These are phyloP conservation scores for Pristis pectinata DNA, from an alignment of 2,797 vertebrate species.

Conservation along the genomic window DNA sequence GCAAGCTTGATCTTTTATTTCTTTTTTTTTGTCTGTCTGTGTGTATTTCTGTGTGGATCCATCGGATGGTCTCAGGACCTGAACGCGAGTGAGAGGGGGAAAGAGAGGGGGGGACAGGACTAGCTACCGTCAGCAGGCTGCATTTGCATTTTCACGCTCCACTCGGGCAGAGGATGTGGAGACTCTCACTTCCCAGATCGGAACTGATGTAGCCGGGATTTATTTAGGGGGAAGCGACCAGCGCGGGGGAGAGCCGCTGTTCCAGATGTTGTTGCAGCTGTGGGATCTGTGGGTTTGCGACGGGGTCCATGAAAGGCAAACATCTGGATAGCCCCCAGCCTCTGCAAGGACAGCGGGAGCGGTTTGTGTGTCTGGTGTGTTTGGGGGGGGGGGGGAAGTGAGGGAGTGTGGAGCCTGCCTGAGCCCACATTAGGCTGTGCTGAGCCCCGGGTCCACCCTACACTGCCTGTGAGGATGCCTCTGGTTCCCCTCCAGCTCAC, in stretches of 20 bases:
- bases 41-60: not conserved
- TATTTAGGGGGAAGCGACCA: not conserved
- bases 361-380: not conserved
- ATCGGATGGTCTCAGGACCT: not conserved
- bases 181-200: not conserved
- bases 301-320: not conserved
- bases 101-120: not conserved
- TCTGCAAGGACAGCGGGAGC: not conserved
- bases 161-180: not conserved
- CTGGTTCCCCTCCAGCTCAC: not conserved
- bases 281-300: not conserved
- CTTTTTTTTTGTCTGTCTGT: not conserved
- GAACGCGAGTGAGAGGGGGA: not conserved
- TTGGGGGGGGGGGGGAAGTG: not conserved
- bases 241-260: not conserved
- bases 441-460: not conserved
- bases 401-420: not conserved
- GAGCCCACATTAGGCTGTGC: not conserved
- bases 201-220: not conserved
- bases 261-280: slow-evolving; percentile 5
- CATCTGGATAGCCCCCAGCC: not conserved
- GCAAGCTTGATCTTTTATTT: slow-evolving; percentile 10
- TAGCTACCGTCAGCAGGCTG: not conserved
- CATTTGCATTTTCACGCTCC: not conserved
- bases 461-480: not conserved